phyloP scores from a whole-genome alignment of 2,888 invertebrate species.

The Conus canariensis region DNA sequence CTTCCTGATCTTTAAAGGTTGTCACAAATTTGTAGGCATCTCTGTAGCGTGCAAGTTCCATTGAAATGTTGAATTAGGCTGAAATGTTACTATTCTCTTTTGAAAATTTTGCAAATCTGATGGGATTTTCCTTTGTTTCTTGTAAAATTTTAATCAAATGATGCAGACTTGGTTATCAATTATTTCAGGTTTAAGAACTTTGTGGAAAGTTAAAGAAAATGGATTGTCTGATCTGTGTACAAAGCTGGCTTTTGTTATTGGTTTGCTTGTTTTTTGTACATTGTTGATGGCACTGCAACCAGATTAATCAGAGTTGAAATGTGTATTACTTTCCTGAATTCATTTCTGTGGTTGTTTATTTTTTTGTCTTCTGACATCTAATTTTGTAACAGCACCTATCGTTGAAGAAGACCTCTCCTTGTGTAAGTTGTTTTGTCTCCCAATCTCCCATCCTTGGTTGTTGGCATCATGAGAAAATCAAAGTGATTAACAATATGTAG shows the following conservation, averaged over 20 bases:
- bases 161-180: too few species aligned
- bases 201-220: background rate
- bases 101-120: too few species aligned
- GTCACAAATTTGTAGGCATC: too few species aligned
- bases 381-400: conserved; percentile 44
- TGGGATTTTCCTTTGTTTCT: too few species aligned
- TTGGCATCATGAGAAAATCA: background rate
- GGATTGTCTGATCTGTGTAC: background rate
- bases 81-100: too few species aligned
- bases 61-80: too few species aligned
- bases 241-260: too few species aligned
- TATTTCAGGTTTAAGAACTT: too few species aligned
- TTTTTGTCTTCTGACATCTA: conserved; percentile 29
- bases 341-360: background rate
- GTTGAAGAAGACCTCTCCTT: conserved; percentile 44
- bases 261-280: too few species aligned
- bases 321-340: conserved; percentile 4
- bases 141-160: too few species aligned
- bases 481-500: background rate
- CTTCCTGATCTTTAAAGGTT: too few species aligned
- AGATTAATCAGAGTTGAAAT: background rate
- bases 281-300: background rate
- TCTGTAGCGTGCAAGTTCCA: too few species aligned
- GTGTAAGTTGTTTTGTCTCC: conserved; percentile 37
- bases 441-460: background rate